These are phyloP conservation scores for Stigmatopora nigra DNA, from an alignment of 2,113 vertebrate species.

Conservation along the genomic window DNA sequence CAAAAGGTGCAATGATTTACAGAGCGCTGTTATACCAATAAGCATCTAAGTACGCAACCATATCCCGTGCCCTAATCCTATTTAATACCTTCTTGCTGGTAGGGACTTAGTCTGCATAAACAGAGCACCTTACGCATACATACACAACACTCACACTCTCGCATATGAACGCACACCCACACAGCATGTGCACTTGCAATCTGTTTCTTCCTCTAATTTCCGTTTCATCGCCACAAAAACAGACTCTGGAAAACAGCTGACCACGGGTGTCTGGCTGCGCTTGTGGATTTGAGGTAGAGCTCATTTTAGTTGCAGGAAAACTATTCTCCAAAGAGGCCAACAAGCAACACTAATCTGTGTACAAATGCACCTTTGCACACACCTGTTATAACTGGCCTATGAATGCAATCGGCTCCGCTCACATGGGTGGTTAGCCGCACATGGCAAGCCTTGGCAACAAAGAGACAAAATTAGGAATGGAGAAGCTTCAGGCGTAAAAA, in stretches of 20 bases:
- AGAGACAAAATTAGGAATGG: constrained; percentile 22
- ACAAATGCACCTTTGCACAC: constrained; percentile 7
- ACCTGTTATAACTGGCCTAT: constrained; percentile 28
- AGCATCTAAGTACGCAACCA: constrained; percentile 62
- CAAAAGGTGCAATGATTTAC: constrained; percentile 61
- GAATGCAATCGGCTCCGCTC: constrained; percentile 13
- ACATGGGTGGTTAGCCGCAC: constrained; percentile 22
- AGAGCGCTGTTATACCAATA: constrained; percentile 52
- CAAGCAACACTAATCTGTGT: constrained; percentile 16
- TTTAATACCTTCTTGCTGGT: constrained; percentile 66
- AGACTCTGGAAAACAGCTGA: constrained; percentile 16
- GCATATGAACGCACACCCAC: constrained; percentile 20
- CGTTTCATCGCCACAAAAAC: constrained; percentile 29
- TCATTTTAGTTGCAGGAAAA: constrained; percentile 20
- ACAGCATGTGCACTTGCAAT: constrained; percentile 31
- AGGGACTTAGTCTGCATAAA: constrained; percentile 61
- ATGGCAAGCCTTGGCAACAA: constrained; percentile 30
- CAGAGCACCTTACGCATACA: constrained; percentile 51
- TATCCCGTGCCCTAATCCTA: constrained; percentile 57
- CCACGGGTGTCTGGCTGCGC: constrained; percentile 6
- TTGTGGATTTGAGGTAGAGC: neutral
- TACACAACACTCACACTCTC: constrained; percentile 5
- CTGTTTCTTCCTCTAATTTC: constrained; percentile 38
- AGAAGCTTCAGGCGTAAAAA: constrained; percentile 15
- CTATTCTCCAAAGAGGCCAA: constrained; percentile 13